phyloP scores from a whole-genome alignment of 2,113 vertebrate species.

The Eublepharis macularius region DNA sequence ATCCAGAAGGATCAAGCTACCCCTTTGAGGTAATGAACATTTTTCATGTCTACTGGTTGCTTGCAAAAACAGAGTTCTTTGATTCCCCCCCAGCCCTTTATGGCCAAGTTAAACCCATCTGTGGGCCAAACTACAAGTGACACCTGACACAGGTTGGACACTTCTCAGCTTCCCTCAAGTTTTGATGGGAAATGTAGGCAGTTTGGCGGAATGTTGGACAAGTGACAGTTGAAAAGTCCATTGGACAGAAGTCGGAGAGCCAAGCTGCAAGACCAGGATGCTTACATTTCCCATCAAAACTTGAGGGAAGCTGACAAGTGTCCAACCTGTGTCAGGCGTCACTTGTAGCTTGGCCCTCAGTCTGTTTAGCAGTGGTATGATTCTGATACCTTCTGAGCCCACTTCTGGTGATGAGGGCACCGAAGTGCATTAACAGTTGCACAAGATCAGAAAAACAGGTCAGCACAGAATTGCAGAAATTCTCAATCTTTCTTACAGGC shows the following conservation, averaged over 20 bases:
- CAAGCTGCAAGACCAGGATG: too few relatives aligned
- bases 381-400: constrained; percentile 8
- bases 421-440: background rate
- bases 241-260: too few relatives aligned
- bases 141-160: too few relatives aligned
- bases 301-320: too few relatives aligned
- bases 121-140: too few relatives aligned
- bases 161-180: too few relatives aligned
- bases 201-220: too few relatives aligned
- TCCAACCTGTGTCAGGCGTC: too few relatives aligned
- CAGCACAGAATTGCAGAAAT: background rate
- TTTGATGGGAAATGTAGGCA: too few relatives aligned
- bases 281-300: too few relatives aligned
- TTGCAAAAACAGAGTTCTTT: constrained; percentile 30
- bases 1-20: constrained; percentile 86
- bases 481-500: background rate
- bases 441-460: background rate
- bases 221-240: too few relatives aligned
- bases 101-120: background rate
- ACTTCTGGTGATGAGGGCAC: background rate
- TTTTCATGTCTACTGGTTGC: constrained; percentile 21
- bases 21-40: constrained; percentile 86
- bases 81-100: background rate
- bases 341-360: too few relatives aligned
- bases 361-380: background rate